phyloP scores from a whole-genome alignment of 2,113 vertebrate genomes.

The Camelus bactrianus region DNA sequence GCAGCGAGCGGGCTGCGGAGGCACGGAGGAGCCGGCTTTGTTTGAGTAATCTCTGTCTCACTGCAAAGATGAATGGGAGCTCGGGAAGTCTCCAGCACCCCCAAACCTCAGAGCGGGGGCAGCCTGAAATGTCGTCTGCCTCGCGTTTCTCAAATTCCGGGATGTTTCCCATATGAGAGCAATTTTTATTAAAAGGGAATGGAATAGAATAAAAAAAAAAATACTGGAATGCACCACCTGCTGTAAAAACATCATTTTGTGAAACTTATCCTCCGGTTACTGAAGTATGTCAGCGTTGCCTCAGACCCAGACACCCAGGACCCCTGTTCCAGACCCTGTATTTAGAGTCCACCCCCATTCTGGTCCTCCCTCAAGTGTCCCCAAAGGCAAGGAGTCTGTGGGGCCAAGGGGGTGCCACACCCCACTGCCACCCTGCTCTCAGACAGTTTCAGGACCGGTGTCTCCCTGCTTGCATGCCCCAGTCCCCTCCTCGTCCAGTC shows the following conservation, averaged over 20 bases:
- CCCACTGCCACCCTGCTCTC: neutral
- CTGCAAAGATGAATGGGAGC: neutral
- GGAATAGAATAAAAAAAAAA: neutral
- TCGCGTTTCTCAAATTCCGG: neutral
- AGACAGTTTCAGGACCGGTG: fast-evolving
- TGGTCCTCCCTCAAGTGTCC: neutral
- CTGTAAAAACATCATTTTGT: neutral
- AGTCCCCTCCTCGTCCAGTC: neutral
- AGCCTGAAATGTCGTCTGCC: neutral
- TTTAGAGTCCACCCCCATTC: neutral
- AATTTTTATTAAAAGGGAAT: neutral
- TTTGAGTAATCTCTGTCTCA: neutral
- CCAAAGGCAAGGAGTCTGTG: neutral
- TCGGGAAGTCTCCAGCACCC: neutral
- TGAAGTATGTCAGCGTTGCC: fast-evolving
- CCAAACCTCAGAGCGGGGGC: neutral
- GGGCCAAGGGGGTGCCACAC: neutral
- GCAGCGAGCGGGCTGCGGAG: neutral
- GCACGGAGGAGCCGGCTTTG: fast-evolving
- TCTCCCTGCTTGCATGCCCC: fast-evolving
- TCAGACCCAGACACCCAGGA: neutral
- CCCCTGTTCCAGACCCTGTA: neutral
- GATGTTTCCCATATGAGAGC: neutral
- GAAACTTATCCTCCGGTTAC: neutral
- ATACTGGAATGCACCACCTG: fast-evolving